Base-by-base conservation (phyloP, 2,113 vertebrate species). In the Neopipo cinnamomea region DNA sequence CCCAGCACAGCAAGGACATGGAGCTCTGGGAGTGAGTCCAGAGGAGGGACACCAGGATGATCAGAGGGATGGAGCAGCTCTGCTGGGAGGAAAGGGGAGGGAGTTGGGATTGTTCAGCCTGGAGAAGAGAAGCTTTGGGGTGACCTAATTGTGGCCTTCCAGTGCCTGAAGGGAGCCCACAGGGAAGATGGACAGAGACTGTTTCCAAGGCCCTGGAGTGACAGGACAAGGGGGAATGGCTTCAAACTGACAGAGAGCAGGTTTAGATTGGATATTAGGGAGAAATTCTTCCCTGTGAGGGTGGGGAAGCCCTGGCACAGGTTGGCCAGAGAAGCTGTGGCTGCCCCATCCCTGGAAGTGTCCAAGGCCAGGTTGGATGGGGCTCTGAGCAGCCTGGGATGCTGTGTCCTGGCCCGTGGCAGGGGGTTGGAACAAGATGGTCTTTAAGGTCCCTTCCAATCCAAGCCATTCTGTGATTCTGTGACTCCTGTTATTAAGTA, bases 231-330 rank as follows among this genome's bases (percentile, higher is more conserved):
- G n/a, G n/a, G n/a, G n/a, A n/a, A n/a, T n/a, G n/a, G n/a, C n/a
- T 35, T 44, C 39, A 33, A 12, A 53, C 8, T 37, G 68, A 22
- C 39, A 63, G 27, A 63, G 13, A 37, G 33, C 0, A 37, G 27
- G 21, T 0, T 67, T 67, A 27, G n/a, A 6, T 67, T 3, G 21
- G n/a, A 27, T 39, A 39, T 27, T 1, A 0, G 28, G 28, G 33
- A 56, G 10, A 8, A 47, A 33, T 47, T 21, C 1, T 22, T 27
- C 5, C n/a, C 42, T 47, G 28, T 56, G 52, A 58, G 16, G 41
- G 33, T 46, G 50, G 2, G 0, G 50, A 46, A 33, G 41, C 21
- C 41, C 50, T 80, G 50, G 41, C 27, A 37, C 62, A 80, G 39
- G 39, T 10, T 79, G 0, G 14, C 19, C 39, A 66, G 76, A 44